A percentile compares a stretch with the other conserved stretches of the same genome.
These are phyloP conservation scores for Myotis brandtii DNA, from an alignment of 2,113 vertebrate genomes.

Conservation along the genomic window DNA sequence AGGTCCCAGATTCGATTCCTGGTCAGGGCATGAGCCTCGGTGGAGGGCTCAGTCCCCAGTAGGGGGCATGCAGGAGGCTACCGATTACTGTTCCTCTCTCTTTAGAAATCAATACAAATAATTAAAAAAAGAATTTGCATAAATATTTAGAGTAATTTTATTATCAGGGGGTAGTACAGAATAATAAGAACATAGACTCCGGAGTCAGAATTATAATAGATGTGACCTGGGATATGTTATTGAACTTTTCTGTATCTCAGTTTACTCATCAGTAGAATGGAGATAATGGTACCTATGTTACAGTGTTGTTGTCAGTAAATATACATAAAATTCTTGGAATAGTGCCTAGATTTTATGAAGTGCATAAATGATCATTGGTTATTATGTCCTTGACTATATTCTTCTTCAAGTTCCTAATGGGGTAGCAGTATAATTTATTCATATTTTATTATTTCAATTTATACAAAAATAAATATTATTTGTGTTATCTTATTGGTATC, in stretches of 20 bases:
- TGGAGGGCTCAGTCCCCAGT: no score
- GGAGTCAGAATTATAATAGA: slow-evolving; percentile 26
- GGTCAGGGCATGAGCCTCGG: no score
- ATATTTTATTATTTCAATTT: slow-evolving; percentile 59
- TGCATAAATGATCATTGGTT: neutral
- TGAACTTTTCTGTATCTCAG: slow-evolving; percentile 22
- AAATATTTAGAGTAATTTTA: slow-evolving; percentile 34
- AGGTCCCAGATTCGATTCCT: no score
- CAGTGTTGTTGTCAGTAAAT: neutral
- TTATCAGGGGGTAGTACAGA: neutral
- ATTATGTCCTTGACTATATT: slow-evolving; percentile 10
- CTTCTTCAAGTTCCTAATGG: neutral
- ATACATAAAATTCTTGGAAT: neutral
- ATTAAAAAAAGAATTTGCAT: neutral
- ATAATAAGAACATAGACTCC: slow-evolving; percentile 22
- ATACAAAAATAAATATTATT: slow-evolving; percentile 51
- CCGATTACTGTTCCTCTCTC: no score
- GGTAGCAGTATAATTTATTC: slow-evolving; percentile 23
- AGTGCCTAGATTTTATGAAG: slow-evolving; percentile 12
- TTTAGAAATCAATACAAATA: no score
- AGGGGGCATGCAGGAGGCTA: no score
- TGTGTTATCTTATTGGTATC: neutral
- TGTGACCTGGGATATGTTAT: neutral
- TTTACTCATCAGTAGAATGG: slow-evolving; percentile 15
- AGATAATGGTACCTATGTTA: slow-evolving; percentile 24